Conservation (phyloP, 2,888 invertebrate genomes). For the Endotricha flammealis region DNA sequence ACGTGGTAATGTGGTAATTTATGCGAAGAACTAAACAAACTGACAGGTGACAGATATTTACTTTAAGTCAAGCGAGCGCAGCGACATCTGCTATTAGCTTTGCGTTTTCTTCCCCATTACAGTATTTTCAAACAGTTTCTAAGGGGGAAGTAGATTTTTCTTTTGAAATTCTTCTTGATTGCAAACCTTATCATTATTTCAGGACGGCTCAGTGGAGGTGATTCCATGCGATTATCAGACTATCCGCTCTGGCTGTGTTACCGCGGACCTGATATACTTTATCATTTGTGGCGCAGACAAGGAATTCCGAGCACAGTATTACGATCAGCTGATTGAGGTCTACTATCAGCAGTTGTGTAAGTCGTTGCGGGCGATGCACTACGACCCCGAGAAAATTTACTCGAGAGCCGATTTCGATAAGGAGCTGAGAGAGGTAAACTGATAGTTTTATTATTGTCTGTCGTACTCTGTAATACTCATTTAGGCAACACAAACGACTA, state of each 20-base stretch:
- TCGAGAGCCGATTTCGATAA: slow-evolving; percentile 34
- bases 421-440: slow-evolving; percentile 35
- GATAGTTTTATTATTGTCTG: no score
- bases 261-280: slow-evolving; percentile 43
- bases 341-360: slow-evolving; percentile 32
- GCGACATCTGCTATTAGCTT: no score
- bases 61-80: no score
- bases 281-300: slow-evolving; percentile 40
- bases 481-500: no score
- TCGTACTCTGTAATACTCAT: no score
- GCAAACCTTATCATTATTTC: slow-evolving; percentile 11
- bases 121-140: no score
- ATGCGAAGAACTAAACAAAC: no score
- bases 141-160: no score
- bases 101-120: no score
- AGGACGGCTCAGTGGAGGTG: slow-evolving; percentile 26
- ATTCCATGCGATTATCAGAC: slow-evolving; percentile 45
- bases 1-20: no score
- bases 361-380: slow-evolving; percentile 25
- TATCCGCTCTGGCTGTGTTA: slow-evolving; percentile 33
- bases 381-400: slow-evolving; percentile 34
- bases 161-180: no score
- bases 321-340: slow-evolving; percentile 30
- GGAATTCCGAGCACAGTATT: slow-evolving; percentile 36
- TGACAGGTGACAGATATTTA: no score